A percentile compares a stretch with the other conserved stretches of the same genome.
Conservation (phyloP, 2,888 invertebrate species). For the Drosophila mulleri region DNA sequence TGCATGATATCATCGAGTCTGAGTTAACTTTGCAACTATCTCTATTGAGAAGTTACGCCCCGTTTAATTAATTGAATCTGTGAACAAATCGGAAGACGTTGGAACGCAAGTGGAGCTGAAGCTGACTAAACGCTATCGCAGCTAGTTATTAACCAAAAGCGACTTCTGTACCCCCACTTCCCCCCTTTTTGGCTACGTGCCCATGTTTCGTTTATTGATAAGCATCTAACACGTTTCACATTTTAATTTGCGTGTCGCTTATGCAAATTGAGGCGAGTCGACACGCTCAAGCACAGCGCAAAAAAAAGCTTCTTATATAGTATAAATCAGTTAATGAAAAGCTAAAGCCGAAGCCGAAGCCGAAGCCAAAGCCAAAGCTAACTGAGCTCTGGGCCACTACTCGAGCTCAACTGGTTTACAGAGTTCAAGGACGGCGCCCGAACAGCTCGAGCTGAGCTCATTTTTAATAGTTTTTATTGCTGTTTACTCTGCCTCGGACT, state of each 20-base stretch:
- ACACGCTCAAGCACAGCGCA: constrained; percentile 48
- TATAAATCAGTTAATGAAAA: constrained; percentile 36
- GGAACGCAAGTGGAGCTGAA: constrained; percentile 19
- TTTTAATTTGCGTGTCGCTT: constrained; percentile 71
- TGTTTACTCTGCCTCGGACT: constrained; percentile 1
- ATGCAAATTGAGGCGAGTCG: constrained; percentile 64
- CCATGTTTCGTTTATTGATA: constrained; percentile 64
- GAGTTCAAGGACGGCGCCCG: constrained; percentile 57
- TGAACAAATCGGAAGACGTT: constrained; percentile 24
- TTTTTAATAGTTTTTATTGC: constrained; percentile 11
- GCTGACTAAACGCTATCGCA: constrained; percentile 24
- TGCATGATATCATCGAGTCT: constrained; percentile 44
- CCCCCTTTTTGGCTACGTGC: constrained; percentile 35
- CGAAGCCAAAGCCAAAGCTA: constrained; percentile 19
- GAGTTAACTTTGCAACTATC: background rate
- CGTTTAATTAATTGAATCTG: constrained; percentile 7
- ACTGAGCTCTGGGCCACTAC: constrained; percentile 25
- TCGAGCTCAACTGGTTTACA: constrained; percentile 26
- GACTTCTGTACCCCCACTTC: constrained; percentile 8
- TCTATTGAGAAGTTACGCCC: background rate
- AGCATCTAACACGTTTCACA: constrained; percentile 75
- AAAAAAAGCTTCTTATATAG: constrained; percentile 16
- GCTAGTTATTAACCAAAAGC: constrained; percentile 12
- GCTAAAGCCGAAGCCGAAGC: constrained; percentile 21
- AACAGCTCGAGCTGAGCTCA: constrained; percentile 28